Base-by-base conservation (phyloP, 2,113 vertebrate species). In the Furnarius figulus region DNA sequence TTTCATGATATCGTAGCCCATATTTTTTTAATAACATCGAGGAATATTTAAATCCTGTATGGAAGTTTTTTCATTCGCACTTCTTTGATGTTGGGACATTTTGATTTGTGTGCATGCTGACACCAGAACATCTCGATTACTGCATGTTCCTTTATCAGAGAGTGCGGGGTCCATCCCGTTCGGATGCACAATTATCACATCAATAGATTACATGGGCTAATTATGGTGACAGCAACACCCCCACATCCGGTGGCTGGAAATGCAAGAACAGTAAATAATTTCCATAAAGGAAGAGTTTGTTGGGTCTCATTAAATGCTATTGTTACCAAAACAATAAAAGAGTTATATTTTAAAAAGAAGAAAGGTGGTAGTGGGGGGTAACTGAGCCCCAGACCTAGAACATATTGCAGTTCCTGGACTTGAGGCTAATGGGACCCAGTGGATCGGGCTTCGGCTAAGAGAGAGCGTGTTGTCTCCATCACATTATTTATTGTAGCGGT, bases 31-130 rank as follows among this genome's bases (percentile, higher is more conserved):
- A 97, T 85, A 90, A 94, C 25, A 63, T 23, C 1, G 55, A 67
- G 86, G 87, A 90, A 95, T 86, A 94, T 81, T 96, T 94, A 93
- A 94, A 90, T 96, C 78, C 94, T 78, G 72, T 30, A 85, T 55
- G 94, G 47, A 96, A 77, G 68, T 77, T 90, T 92, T 91, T 94
- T 81, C 40, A 31, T 68, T 87, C 24, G 4, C n/a, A 31, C 19
- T 55, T 70, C 90, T 96, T 92, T 92, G 91, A 97, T 88, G 78
- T 94, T 70, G 80, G 76, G 93, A 76, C 49, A 83, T 71, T 96
- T 85, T 96, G 93, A 96, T 97, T 95, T 93, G 88, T 95, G 91
- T 93, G 83, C 84, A 65, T 86, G 94, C 90, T 94, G 96, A 97
- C 92, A 95, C 83, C 88, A 95, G 89, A 93, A 95, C 90, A 94